Conservation (phyloP, 1,140 invertebrate genomes). For the Macrobrachium nipponense region DNA sequence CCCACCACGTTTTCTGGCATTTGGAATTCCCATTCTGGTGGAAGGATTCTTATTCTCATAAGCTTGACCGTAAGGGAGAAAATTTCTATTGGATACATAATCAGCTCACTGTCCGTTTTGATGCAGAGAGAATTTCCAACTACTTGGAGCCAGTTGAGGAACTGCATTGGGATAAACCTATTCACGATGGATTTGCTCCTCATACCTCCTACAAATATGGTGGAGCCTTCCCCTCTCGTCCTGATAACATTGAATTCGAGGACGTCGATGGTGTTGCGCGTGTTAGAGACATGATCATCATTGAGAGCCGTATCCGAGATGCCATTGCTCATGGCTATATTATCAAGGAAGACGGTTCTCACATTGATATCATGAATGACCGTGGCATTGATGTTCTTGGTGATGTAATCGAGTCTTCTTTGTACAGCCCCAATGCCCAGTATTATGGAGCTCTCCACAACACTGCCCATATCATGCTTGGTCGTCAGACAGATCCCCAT, state of each 20-base stretch:
- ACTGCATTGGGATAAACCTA: constrained; percentile 31
- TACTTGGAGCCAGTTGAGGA: constrained; percentile 35
- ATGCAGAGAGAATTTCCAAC: constrained; percentile 47
- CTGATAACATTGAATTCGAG: constrained; percentile 24
- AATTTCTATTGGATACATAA: constrained; percentile 52
- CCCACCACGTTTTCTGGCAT: constrained; percentile 45
- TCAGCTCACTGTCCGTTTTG: constrained; percentile 41
- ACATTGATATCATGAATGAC: constrained; percentile 27
- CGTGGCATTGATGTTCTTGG: constrained; percentile 37
- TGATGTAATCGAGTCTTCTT: constrained; percentile 43
- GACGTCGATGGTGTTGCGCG: constrained; percentile 52
- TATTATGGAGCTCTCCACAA: too few species aligned
- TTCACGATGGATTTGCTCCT: constrained; percentile 43
- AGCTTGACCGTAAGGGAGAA: constrained; percentile 47
- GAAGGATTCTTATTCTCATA: constrained; percentile 14
- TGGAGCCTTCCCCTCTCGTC: constrained; percentile 43
- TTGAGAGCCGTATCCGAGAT: constrained; percentile 37
- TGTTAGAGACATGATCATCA: constrained; percentile 35
- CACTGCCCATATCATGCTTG: too few species aligned
- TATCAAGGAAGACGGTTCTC: not conserved
- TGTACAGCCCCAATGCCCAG: too few species aligned
- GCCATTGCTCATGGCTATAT: constrained; percentile 45
- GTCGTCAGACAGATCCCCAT: too few species aligned
- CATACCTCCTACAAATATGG: constrained; percentile 52
- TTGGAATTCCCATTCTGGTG: constrained; percentile 51